Evolutionary conservation across 2,113 vertebrate genomes (phyloP), one percentile per base, ranked within the genome.

Genomic region (Oostethus manadensis): DNA sequence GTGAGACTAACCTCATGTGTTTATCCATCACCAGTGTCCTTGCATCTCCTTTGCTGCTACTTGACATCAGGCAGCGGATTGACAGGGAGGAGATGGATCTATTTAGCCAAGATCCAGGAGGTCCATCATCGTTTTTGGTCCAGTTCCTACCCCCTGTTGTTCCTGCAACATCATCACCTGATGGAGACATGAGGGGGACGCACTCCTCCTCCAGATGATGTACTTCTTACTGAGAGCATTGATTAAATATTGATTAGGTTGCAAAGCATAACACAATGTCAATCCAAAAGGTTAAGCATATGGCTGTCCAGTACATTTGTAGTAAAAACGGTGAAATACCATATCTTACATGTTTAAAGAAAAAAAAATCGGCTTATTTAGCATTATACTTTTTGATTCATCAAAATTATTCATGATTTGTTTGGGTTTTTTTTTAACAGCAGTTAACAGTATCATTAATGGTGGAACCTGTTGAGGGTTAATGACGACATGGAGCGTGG

Each of bases 101-200:
- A 77, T 80, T 76, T 55, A 70, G 49, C 38, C 23, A n/a, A 57
- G 51, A 75, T 76, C 68, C 71, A 60, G 65, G 70, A 64, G 78
- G 64, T 78, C 68, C 21, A 5, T 76, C 71, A 60, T 58, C 60
- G 47, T 69, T 33, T 55, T 61, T 56, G 55, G 58, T 45, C 63
- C 51, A 33, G 43, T 64, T n/a, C n/a, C 50, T 44, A 23, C 38
- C 18, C 16, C 10, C 21, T 56, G 46, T 23, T 51, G 38, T 68
- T 76, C 49, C 62, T 64, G 42, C 53, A 63, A 51, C 45, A 56
- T 63, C 71, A 67, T 45, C 60, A 71, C 40, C 74, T 79, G 73
- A 81, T 79, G 64, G 74, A 86, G 80, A 59, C 79, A 70, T 85
- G 76, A 38, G 48, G 65, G 76, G 68, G 62, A 74, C 38, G 14